A percentile compares a stretch with the other conserved stretches of the same genome.
Conservation (phyloP, 2,797 vertebrate species). For the Bucorvus abyssinicus region DNA sequence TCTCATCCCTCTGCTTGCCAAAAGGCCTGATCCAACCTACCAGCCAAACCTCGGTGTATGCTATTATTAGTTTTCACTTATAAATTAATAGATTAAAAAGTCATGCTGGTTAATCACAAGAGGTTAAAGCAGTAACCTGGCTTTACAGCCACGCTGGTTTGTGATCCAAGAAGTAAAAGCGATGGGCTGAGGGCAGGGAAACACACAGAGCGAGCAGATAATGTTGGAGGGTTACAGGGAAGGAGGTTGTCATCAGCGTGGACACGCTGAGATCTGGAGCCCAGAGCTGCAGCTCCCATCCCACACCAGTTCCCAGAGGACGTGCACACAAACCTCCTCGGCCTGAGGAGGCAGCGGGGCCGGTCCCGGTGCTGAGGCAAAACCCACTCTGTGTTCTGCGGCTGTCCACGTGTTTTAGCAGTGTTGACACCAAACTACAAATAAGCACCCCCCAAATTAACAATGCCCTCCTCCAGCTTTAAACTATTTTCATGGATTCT, state of each 20-base stretch:
- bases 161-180: neutral
- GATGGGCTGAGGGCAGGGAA: neutral
- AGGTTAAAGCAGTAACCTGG: neutral
- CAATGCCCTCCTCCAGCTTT: neutral
- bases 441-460: neutral
- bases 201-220: neutral
- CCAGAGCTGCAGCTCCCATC: neutral
- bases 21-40: neutral
- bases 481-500: neutral
- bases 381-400: neutral
- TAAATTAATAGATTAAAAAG: neutral
- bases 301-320: neutral
- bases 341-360: neutral
- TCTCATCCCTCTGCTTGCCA: neutral
- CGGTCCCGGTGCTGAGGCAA: neutral
- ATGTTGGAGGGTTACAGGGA: neutral
- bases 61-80: neutral
- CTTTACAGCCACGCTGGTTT: neutral
- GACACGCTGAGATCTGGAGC: rapidly evolving
- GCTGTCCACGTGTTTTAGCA: neutral
- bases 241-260: neutral
- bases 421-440: neutral
- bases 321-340: neutral
- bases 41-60: neutral
- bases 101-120: neutral